Evolutionary conservation across 2,888 invertebrate genomes (phyloP).

Genomic region (Cordilura impudica): DNA sequence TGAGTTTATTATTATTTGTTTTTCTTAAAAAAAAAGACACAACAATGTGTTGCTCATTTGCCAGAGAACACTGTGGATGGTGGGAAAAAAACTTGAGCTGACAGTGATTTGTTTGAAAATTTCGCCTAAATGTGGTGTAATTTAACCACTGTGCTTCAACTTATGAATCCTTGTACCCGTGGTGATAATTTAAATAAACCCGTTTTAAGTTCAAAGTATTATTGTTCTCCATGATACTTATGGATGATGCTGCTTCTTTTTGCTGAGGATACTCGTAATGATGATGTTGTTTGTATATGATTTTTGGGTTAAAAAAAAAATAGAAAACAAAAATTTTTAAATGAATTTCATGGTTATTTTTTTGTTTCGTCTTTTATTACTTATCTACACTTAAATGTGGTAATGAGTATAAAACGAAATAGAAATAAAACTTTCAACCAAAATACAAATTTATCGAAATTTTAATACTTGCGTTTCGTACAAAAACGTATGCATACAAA

Average conservation of each 20-base stretch:
- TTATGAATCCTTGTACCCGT: conserved; percentile 8
- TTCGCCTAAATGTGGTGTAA: neutral
- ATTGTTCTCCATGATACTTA: conserved; percentile 39
- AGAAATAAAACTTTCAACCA: neutral
- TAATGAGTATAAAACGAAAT: conserved; percentile 26
- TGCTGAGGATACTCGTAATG: conserved; percentile 7
- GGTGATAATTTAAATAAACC: conserved; percentile 48
- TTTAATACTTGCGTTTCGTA: neutral
- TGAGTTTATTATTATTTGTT: conserved; percentile 29
- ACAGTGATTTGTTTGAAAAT: neutral
- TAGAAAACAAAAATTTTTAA: neutral
- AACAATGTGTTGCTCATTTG: conserved; percentile 38
- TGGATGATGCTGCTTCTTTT: conserved; percentile 26
- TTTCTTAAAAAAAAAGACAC: neutral
- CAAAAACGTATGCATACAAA: neutral
- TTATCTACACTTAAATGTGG: conserved; percentile 39
- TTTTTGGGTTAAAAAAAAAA: neutral
- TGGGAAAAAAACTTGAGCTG: neutral
- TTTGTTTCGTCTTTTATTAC: conserved; percentile 14
- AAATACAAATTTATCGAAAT: neutral
- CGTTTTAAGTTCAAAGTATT: conserved; percentile 46
- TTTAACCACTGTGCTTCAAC: neutral
- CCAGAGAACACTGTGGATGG: conserved; percentile 12
- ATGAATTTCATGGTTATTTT: neutral
- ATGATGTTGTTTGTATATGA: neutral